Conservation (phyloP, 2,888 invertebrate species). For the Proisotoma minuta region DNA sequence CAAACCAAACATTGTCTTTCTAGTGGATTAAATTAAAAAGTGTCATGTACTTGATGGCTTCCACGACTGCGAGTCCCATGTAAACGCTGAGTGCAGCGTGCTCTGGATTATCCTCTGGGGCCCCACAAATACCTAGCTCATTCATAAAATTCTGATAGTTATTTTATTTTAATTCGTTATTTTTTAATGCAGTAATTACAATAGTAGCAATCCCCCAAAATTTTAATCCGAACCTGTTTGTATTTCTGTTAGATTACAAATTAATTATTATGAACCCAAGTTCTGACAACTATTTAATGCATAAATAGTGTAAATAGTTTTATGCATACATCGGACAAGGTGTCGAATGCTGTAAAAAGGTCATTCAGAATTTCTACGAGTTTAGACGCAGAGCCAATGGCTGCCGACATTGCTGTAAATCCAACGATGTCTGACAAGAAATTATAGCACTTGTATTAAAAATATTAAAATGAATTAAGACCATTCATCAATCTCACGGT, state of each 20-base stretch:
- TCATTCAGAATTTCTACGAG: conserved; percentile 54
- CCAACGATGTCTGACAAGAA: conserved; percentile 63
- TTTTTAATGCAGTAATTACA: conserved; percentile 58
- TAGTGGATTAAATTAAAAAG: background rate
- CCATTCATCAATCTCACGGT: too few relatives aligned
- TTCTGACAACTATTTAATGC: background rate
- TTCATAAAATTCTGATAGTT: too few relatives aligned
- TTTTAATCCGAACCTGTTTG: conserved; percentile 87
- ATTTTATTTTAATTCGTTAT: too few relatives aligned
- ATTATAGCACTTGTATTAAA: background rate
- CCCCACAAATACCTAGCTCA: conserved; percentile 83
- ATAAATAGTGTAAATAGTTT: background rate
- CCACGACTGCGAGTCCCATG: conserved; percentile 94
- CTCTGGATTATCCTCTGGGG: conserved; percentile 80
- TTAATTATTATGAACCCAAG: background rate
- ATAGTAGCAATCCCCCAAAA: conserved; percentile 94
- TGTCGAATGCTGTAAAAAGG: conserved; percentile 55
- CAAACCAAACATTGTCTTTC: too few relatives aligned
- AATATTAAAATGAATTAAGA: background rate
- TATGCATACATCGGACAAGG: conserved; percentile 51
- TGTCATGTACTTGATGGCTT: conserved; percentile 73
- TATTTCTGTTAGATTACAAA: conserved; percentile 63
- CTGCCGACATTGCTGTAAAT: conserved; percentile 71
- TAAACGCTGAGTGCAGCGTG: conserved; percentile 89
- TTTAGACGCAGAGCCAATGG: conserved; percentile 53